Conservation (phyloP, 2,888 invertebrate genomes). For the Cephus rjabovi region DNA sequence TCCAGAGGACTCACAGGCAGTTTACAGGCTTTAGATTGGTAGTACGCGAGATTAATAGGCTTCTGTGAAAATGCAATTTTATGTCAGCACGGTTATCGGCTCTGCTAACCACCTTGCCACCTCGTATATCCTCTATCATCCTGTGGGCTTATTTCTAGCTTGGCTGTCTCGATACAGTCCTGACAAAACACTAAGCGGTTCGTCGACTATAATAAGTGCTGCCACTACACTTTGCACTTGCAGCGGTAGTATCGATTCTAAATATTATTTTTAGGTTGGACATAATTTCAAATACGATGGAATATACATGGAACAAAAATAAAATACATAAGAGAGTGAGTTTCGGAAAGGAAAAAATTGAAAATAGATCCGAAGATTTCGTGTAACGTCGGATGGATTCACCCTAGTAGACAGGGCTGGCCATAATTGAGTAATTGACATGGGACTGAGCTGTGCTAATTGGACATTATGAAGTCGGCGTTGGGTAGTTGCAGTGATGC, state of each 20-base stretch:
- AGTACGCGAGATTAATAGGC: conserved; percentile 20
- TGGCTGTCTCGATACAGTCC: not conserved
- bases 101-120: conserved; percentile 3
- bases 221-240: not conserved
- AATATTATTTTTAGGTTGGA: not conserved
- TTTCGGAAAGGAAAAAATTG: not conserved
- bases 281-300: not conserved
- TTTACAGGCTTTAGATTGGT: conserved; percentile 5
- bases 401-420: not conserved
- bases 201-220: not conserved
- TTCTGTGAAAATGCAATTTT: conserved; percentile 21
- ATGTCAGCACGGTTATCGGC: conserved; percentile 14
- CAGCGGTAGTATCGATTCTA: not conserved
- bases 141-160: not conserved
- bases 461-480: not conserved
- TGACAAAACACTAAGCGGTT: not conserved
- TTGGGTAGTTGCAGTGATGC: not conserved
- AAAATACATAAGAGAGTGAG: not conserved
- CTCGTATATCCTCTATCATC: not conserved
- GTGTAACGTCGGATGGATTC: not conserved
- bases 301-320: not conserved
- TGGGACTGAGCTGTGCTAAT: not conserved
- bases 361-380: not conserved
- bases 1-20: not conserved
- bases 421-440: conserved; percentile 1